Base-by-base conservation (phyloP, 1,140 invertebrate genomes). In the Drosophila sp. region DNA sequence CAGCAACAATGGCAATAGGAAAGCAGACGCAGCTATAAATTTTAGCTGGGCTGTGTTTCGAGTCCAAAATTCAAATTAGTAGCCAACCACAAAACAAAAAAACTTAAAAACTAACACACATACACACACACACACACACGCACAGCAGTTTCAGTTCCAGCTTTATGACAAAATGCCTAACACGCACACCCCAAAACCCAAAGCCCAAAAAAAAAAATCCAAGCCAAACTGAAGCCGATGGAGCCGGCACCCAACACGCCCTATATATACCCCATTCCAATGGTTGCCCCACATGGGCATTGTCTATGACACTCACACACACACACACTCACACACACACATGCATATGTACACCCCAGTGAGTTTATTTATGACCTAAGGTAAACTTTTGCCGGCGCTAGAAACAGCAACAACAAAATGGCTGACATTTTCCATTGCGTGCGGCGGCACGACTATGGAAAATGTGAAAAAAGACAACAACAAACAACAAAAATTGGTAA, bases 111-210 rank as follows among this genome's bases (percentile, higher is more conserved):
- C 75, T 38, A 68, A 50, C 41, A 57, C 23, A 35, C 5, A 4
- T 7, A 47, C 41, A 44, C 41, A 44, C 2, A 23, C 44, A 6
- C 44, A 27, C 25, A 10, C 44, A 50, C 7, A 27, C 3, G 3
- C 23, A 50, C 1, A 50, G 44, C 54, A 68, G 58, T 69, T 72
- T 81, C 65, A 71, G 62, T 71, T 81, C 68, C 57, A 81, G 69
- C 74, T 61, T 82, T 74, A 82, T 81, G 79, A 74, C 80, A 81
- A 82, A 76, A 76, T 60, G 79, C 79, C 79, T 62, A 35, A 60
- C 72, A 78, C 79, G 75, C 65, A 73, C 74, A 79, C 76, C 66
- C 68, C 63, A 71, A 75, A 75, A 65, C 41, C 38, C 57, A 75
- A 61, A 35, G 25, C 32, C 64, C 66, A 64, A 63, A 63, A 80